These are phyloP conservation scores for Trichomycterus rosablanca DNA, from an alignment of 2,113 vertebrate genomes.

Conservation along the genomic window DNA sequence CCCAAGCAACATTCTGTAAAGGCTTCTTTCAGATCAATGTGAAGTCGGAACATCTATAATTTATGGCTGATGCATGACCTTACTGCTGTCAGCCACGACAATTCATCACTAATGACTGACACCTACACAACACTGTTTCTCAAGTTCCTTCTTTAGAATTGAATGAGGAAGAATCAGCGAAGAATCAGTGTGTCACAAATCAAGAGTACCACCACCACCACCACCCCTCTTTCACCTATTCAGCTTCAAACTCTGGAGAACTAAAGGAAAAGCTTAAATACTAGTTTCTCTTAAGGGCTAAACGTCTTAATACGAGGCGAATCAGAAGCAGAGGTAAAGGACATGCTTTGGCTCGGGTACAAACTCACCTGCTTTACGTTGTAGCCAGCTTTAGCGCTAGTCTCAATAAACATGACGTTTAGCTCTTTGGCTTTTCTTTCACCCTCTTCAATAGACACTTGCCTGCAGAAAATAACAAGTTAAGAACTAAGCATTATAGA, in stretches of 20 bases:
- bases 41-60: too few species aligned
- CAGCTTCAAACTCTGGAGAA: neutral
- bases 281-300: too few species aligned
- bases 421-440: slow-evolving; percentile 99
- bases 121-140: neutral
- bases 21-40: slow-evolving; percentile 4
- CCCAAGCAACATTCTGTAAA: neutral
- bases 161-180: slow-evolving; percentile 30
- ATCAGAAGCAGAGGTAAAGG: too few species aligned
- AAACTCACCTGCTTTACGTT: slow-evolving; percentile 97
- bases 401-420: slow-evolving; percentile 99
- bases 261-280: too few species aligned
- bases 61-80: neutral
- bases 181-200: neutral
- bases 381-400: slow-evolving; percentile 98
- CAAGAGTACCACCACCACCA: too few species aligned
- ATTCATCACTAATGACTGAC: too few species aligned
- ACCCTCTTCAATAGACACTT: slow-evolving; percentile 98
- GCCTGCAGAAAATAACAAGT: slow-evolving; percentile 72
- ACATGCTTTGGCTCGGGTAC: neutral
- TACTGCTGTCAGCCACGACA: neutral
- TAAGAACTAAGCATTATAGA: too few species aligned
- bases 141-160: neutral
- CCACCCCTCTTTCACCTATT: too few species aligned
- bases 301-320: too few species aligned